phyloP scores from a whole-genome alignment of 2,888 invertebrate genomes.

The Pristionchus entomophagus region DNA sequence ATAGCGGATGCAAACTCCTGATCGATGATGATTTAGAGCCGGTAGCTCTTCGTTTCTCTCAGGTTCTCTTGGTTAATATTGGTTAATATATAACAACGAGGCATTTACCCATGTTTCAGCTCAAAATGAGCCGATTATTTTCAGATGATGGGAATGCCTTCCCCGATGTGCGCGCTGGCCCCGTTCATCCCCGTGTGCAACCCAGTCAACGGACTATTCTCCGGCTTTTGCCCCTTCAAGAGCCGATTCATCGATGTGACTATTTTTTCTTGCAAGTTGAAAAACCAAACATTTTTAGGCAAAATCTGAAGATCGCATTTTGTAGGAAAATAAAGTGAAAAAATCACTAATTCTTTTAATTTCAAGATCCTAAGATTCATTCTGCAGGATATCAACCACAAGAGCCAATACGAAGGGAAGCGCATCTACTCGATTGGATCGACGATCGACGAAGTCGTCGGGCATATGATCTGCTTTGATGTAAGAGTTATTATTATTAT shows the following conservation, averaged over 20 bases:
- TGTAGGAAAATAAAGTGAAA: no score
- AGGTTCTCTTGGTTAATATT: no score
- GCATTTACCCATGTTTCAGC: no score
- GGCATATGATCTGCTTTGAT: conserved; percentile 67
- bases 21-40: no score
- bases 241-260: background rate
- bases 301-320: no score
- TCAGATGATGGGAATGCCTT: conserved; percentile 56
- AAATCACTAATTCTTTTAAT: no score
- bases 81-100: no score
- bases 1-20: no score
- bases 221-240: conserved; percentile 71
- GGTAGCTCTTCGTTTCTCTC: no score
- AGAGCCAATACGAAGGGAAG: conserved; percentile 69
- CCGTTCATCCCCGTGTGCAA: conserved; percentile 64
- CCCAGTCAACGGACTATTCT: conserved; percentile 69
- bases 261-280: background rate
- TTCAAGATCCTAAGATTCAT: no score
- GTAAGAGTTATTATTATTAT: conserved; percentile 48
- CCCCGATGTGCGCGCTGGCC: conserved; percentile 71
- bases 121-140: no score
- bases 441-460: conserved; percentile 68
- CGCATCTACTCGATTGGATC: conserved; percentile 71
- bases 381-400: conserved; percentile 69
- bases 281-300: no score